Evolutionary conservation across 2,888 invertebrate genomes (phyloP), one percentile per base, ranked within the genome.

Genomic region (Drosophila mayaguana): DNA sequence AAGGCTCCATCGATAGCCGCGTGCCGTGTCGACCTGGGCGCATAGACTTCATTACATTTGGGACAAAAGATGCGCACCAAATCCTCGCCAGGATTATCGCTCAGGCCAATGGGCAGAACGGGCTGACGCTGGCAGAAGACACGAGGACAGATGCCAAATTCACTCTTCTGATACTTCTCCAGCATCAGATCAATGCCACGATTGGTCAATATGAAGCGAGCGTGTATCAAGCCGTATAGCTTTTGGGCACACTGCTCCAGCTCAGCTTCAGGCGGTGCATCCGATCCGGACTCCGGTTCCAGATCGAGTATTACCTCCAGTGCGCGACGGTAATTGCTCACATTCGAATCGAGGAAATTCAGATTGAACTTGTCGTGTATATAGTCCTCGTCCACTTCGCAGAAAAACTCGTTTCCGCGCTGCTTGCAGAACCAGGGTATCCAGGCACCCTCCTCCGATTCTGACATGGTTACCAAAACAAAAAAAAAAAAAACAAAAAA

Each of bases 281-380:
- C 98, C 86, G 98, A 94, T 92, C 98, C 80, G 94, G 82, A 78
- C 1, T 72, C 88, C 0, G 63, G 61, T 40, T 99, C 99, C 89
- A 99, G 94, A 93, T 99, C 99, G 85, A 99, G 94, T 89, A 99
- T 99, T 98, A 99, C 98, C 93, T 99, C 99, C 91, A 99, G 94
- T 14, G 99, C 99, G 94, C 98, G 98, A 92, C 99, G 96, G 94
- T 99, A 99, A 94, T 99, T 99, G 81, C 98, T 99, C 82, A 99
- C 99, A 94, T 99, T 98, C 93, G 99, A 98, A 94, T 98, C 99
- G 78, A 99, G 95, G 67, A 99, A 99, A 62, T 99, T 99, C 93
- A 99, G 95, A 94, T 99, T 99, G 93, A 99, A 99, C 94, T 99
- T 99, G 93, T 99, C 99, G 93, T 99, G 99, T 92, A 99, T 99